Conservation (phyloP, 2,888 invertebrate genomes). For the Andrena minutula region DNA sequence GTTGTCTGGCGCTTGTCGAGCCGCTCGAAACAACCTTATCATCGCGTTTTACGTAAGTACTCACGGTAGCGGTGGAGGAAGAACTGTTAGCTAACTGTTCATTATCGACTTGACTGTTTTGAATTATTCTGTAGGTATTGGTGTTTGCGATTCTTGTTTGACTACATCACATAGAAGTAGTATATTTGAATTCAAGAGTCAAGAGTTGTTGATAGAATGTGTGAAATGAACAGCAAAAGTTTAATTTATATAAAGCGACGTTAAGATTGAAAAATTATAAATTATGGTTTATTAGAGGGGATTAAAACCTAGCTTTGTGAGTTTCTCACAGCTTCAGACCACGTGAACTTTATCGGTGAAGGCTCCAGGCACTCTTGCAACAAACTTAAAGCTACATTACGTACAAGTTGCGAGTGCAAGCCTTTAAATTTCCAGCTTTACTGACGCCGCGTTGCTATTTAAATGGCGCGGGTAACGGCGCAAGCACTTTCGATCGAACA, state of each 20-base stretch:
- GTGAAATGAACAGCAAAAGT: too few species aligned
- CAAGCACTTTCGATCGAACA: constrained; percentile 23
- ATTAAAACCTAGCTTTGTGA: neutral
- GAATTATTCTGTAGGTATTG: too few species aligned
- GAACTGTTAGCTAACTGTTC: too few species aligned
- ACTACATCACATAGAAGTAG: too few species aligned
- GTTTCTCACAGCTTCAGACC: constrained; percentile 10
- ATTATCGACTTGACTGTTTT: too few species aligned
- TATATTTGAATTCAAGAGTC: too few species aligned
- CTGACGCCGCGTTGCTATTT: neutral
- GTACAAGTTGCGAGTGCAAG: neutral
- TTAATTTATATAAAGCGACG: neutral
- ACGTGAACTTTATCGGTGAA: constrained; percentile 20
- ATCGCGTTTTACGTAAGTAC: too few species aligned
- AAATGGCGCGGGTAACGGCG: constrained; percentile 33
- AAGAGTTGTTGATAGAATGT: too few species aligned
- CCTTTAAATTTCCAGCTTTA: constrained; percentile 39
- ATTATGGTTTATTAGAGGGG: constrained; percentile 10
- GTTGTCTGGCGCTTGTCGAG: too few species aligned
- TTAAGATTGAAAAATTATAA: constrained; percentile 17
- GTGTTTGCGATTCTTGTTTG: too few species aligned
- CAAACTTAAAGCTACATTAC: constrained; percentile 11
- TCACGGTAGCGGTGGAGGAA: too few species aligned
- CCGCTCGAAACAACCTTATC: too few species aligned
- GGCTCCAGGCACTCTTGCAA: constrained; percentile 18